phyloP scores from a whole-genome alignment of 2,797 vertebrate genomes.

The Glossophaga mutica region DNA sequence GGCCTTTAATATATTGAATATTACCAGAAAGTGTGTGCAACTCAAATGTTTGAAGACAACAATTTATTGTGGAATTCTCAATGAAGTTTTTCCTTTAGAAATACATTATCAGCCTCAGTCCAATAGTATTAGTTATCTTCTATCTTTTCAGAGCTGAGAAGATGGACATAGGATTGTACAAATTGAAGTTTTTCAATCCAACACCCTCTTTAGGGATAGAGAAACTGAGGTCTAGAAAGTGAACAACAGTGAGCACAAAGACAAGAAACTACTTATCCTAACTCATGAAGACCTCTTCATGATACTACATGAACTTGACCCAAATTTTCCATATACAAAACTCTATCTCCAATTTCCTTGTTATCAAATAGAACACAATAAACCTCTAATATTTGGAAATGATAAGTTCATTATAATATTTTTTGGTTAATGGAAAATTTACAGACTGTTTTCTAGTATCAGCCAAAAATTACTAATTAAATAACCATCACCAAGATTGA shows the following conservation, averaged over 20 bases:
- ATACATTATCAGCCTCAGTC: neutral
- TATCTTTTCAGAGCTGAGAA: neutral
- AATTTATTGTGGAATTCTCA: constrained; percentile 64
- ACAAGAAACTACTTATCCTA: neutral
- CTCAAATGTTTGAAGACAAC: constrained; percentile 47
- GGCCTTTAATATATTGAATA: constrained; percentile 43
- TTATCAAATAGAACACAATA: neutral
- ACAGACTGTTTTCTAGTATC: neutral
- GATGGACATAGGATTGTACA: neutral
- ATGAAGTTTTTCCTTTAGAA: constrained; percentile 41
- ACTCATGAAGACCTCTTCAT: neutral
- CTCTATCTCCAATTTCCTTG: neutral
- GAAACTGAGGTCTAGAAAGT: neutral
- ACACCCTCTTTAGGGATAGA: neutral
- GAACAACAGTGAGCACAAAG: neutral
- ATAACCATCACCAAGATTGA: neutral
- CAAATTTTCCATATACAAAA: neutral
- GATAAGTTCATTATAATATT: neutral
- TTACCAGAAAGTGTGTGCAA: constrained; percentile 38
- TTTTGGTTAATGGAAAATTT: neutral
- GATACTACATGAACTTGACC: neutral
- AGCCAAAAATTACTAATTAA: neutral
- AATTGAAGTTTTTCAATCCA: neutral
- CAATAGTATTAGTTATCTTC: constrained; percentile 29
- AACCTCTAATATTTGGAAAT: neutral